Base-by-base conservation (phyloP, 2,113 vertebrate genomes). In the Apteryx owenii region DNA sequence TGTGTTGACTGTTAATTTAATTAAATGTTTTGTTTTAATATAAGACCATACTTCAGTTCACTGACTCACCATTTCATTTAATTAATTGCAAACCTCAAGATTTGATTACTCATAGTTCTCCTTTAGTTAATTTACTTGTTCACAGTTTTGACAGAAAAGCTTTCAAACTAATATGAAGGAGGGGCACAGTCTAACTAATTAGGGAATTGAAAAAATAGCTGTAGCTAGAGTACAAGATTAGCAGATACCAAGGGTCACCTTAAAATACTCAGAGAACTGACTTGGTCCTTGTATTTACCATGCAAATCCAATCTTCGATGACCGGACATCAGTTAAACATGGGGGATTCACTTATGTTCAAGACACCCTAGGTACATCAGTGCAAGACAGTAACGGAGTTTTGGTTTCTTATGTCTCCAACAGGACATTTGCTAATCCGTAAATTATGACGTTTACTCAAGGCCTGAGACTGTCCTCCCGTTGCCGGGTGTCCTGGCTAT, bases 51-150 rank as follows among this genome's bases (percentile, higher is more conserved):
- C 95, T 88, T 82, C 92, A 97, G 85, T 95, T 87, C 95, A 97
- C 89, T 97, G 93, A 96, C 91, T 97, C 88, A 96, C 81, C 53
- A 13, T 97, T 98, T 94, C 88, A 96, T 97, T 98, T 97, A 97
- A 98, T 98, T 98, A 98, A 97, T 97, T 97, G 78, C 93, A 97
- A 91, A 95, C 91, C 93, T 97, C 89, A 90, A 85, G 90, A 96
- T 97, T 97, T 96, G 94, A 98, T 97, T 97, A 97, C 86, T 97
- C 85, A 83, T 96, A 91, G 95, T 84, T 97, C 83, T 91, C 77
- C 72, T 97, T 97, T 95, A 91, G 91, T 97, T 98, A 97, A 98
- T 98, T 97, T 98, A 96, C 89, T 97, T 95, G 90, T 97, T 97
- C 94, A 81, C 81, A 93, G 86, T 96, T 98, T 97, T 98, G 96